A percentile compares a stretch with the other conserved stretches of the same genome.
Evolutionary conservation across 2,888 invertebrate genomes (phyloP).

Genomic region (Drosophila mimetica): DNA sequence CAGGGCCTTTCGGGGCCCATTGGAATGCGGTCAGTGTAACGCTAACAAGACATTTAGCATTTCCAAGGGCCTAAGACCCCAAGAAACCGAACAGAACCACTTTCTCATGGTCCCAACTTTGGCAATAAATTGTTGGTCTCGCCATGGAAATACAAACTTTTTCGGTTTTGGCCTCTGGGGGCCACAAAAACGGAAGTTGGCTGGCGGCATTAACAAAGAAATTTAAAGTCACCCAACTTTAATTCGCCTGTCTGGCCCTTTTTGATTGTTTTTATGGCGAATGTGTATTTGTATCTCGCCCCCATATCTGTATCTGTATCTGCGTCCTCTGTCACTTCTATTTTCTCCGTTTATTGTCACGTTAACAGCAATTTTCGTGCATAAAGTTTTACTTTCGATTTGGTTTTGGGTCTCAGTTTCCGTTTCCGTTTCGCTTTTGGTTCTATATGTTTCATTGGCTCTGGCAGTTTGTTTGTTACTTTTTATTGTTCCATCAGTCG

Average conservation of each 20-base stretch:
- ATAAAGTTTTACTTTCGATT: slow-evolving; percentile 65
- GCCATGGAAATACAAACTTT: slow-evolving; percentile 42
- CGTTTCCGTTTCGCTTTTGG: slow-evolving; percentile 54
- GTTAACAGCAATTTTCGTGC: slow-evolving; percentile 72
- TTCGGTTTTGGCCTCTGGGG: slow-evolving; percentile 12
- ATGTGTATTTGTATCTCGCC: slow-evolving; percentile 1
- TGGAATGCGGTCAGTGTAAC: slow-evolving; percentile 77
- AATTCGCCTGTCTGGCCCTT: slow-evolving; percentile 51
- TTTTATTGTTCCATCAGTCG: slow-evolving; percentile 51
- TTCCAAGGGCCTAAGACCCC: slow-evolving; percentile 50
- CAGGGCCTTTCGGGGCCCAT: slow-evolving; percentile 54
- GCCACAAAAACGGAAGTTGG: slow-evolving; percentile 10
- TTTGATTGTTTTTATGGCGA: slow-evolving; percentile 51
- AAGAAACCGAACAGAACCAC: slow-evolving; percentile 9
- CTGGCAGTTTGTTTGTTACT: slow-evolving; percentile 57
- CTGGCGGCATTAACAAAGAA: slow-evolving; percentile 67
- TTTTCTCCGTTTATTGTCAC: slow-evolving; percentile 67
- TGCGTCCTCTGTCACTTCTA: slow-evolving; percentile 39
- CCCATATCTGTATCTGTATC: slow-evolving; percentile 1
- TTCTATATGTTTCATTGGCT: slow-evolving; percentile 58
- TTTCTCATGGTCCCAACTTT: slow-evolving; percentile 62
- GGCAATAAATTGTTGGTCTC: slow-evolving; percentile 72
- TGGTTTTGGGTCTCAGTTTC: slow-evolving; percentile 48
- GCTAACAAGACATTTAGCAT: slow-evolving; percentile 68
- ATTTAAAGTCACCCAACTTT: slow-evolving; percentile 70